Evolutionary conservation across 2,888 invertebrate species (phyloP), one percentile per base, ranked within the genome.

Genomic region (Diadegma fenestrale): DNA sequence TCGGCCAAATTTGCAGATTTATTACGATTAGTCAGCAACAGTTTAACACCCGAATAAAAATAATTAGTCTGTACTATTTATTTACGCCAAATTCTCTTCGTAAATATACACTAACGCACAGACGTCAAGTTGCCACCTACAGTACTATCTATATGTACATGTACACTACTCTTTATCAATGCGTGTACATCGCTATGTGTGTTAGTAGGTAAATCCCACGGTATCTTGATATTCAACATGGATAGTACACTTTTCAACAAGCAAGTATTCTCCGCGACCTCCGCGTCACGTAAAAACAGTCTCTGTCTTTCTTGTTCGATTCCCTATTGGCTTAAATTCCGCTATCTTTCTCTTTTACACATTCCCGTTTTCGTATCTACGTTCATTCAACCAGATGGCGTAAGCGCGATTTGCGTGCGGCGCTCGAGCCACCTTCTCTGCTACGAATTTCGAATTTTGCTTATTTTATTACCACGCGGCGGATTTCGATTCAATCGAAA

Each of bases 51-150:
- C 37, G 37, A 48, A 75, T 80, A 58, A 77, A 68, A 82, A 80
- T 66, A 82, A 80, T 66, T 54, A 41, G 48, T 76, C 76, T 82
- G 80, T 41, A 76, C 80, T 85, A 82, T 85, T 73, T 85, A 76
- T 82, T 85, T 80, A 82, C 80, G 80, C 48, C 10, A 77, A 80
- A 30, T 19, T 43, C 71, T 79, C 75, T 66, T 66, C 80, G 81
- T 54, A 69, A 51, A 64, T 78, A 51, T 78, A 58, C 66, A 69
- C 58, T 26, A 8, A n/a, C n/a, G 26, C 85, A 76, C 77, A 82
- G 80, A 82, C 82, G 80, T 82, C 80, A 80, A 71, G 82, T 85
- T 69, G 64, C 69, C 19, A 72, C 22, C 54, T 72, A 19, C 3
- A 58, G 41, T 72, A 72, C 54, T 72, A 41, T 54, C 33, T 54